These are phyloP conservation scores for Agrochola litura DNA, from an alignment of 2,888 invertebrate species.

Conservation along the genomic window DNA sequence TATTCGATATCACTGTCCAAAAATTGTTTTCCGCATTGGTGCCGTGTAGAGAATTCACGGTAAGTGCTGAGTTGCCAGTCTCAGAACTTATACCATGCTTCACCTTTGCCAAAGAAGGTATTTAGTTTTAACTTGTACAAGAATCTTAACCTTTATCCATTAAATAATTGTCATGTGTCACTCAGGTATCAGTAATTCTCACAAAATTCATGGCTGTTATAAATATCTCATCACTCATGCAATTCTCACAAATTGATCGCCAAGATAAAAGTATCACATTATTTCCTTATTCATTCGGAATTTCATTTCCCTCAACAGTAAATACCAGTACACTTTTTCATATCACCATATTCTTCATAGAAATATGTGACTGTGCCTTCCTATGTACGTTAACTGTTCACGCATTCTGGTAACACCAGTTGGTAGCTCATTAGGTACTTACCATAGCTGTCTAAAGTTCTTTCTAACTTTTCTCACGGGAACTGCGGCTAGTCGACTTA, in stretches of 20 bases:
- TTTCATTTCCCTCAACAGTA: slow-evolving; percentile 10
- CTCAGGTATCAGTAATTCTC: no score
- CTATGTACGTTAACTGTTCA: slow-evolving; percentile 15
- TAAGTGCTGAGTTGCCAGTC: not conserved
- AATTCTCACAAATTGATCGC: not conserved
- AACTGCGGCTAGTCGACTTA: slow-evolving; percentile 20
- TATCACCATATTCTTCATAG: slow-evolving; percentile 12
- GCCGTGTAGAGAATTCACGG: slow-evolving; percentile 14
- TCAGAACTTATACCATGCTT: not conserved
- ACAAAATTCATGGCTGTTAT: not conserved
- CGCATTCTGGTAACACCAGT: slow-evolving; percentile 20
- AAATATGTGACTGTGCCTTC: slow-evolving; percentile 2
- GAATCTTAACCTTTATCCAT: not conserved
- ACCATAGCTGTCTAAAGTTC: slow-evolving; percentile 28
- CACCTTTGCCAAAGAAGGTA: not conserved
- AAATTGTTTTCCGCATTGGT: slow-evolving; percentile 24
- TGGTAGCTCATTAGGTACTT: slow-evolving; percentile 17
- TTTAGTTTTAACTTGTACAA: not conserved
- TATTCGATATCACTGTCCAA: not conserved
- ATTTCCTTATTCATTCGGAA: slow-evolving; percentile 15
- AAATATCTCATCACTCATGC: no score
- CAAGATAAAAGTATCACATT: not conserved
- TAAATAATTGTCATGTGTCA: not conserved
- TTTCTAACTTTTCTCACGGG: slow-evolving; percentile 37
- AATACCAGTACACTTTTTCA: not conserved